phyloP scores from a whole-genome alignment of 2,888 invertebrate species.

The Endotricha flammealis region DNA sequence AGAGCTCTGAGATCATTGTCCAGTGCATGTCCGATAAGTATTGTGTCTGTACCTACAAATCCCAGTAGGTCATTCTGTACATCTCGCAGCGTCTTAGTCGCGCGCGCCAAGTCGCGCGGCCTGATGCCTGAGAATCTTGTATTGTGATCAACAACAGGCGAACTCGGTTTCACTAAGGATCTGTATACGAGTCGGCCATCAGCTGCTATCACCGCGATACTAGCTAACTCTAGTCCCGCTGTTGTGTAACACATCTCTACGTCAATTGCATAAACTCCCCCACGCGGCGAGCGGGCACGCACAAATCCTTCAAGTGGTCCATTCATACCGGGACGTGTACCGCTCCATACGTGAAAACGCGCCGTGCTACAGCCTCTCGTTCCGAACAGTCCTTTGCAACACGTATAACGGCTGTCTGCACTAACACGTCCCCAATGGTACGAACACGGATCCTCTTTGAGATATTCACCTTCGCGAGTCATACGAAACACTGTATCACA shows the following conservation, averaged over 20 bases:
- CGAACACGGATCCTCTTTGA: conserved; percentile 85
- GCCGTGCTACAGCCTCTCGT: conserved; percentile 82
- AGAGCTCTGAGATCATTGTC: conserved; percentile 95
- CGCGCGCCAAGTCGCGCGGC: conserved; percentile 75
- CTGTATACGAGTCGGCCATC: conserved; percentile 89
- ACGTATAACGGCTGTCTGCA: conserved; percentile 76
- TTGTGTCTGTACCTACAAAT: conserved; percentile 88
- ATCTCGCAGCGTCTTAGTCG: conserved; percentile 83
- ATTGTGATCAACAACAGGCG: conserved; percentile 93
- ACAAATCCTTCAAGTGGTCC: conserved; percentile 85
- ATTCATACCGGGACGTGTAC: conserved; percentile 83
- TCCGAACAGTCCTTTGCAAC: conserved; percentile 77
- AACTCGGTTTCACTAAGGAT: conserved; percentile 88
- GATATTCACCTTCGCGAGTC: conserved; percentile 83
- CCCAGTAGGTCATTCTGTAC: conserved; percentile 92
- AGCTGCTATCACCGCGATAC: conserved; percentile 89
- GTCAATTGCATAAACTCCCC: conserved; percentile 90
- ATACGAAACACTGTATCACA: conserved; percentile 86
- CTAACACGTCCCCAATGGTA: conserved; percentile 94
- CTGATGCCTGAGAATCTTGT: conserved; percentile 96
- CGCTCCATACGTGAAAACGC: conserved; percentile 87
- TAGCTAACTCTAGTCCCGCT: conserved; percentile 90
- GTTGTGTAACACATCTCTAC: conserved; percentile 98
- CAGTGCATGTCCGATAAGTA: conserved; percentile 96
- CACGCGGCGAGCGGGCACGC: conserved; percentile 72